Evolutionary conservation across 53 echinoderm and acorn worm genomes (phyloP), one percentile per base, ranked within the genome.

Genomic region (Stichopus horrens): DNA sequence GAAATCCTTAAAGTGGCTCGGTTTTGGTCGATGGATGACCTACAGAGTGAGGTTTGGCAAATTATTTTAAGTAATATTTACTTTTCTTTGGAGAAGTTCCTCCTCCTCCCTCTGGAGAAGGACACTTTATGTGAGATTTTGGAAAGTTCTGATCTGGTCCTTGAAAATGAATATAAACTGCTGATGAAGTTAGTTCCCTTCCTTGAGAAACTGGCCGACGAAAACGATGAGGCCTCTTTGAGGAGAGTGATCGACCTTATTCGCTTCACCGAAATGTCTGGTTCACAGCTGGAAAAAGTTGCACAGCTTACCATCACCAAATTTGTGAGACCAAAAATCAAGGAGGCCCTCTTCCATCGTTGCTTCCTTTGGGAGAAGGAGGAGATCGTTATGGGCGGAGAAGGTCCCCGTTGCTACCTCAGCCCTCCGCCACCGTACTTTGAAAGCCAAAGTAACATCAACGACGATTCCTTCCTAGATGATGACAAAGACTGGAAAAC

Each of bases 181-280:
- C 23, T 85, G 37, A 65, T 58, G 18, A 85, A 37, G 22, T 5
- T 85, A 67, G 20, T 52, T 57, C 68, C 85, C 10, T 63, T 16
- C 10, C 23, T 85, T 2, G 37, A 67, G 71, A 59, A 85, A 52
- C 52, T 67, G 18, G 52, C 9, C 21, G 66, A 58, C 14, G 51
- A 51, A 13, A 5, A n/a, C 21, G 85, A 85, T 18, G 52, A 85
- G 52, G 65, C 7, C 5, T 23, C 63, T 37, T 51, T 85, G 18
- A 4, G 52, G 23, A 85, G 66, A 52, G 52, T 85, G 1, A 14
- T 65, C 9, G 7, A 57, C 8, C 23, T 52, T 9, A 37, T 85
- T 66, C 85, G 85, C 14, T 85, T 85, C 85, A 85, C 85, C 4
- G 65, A 67, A 57, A 85, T 85, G 85, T 85, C 85, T 19, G 68